Evolutionary conservation across 2,797 vertebrate species (phyloP).

Genomic region (Sandelia bainsii): DNA sequence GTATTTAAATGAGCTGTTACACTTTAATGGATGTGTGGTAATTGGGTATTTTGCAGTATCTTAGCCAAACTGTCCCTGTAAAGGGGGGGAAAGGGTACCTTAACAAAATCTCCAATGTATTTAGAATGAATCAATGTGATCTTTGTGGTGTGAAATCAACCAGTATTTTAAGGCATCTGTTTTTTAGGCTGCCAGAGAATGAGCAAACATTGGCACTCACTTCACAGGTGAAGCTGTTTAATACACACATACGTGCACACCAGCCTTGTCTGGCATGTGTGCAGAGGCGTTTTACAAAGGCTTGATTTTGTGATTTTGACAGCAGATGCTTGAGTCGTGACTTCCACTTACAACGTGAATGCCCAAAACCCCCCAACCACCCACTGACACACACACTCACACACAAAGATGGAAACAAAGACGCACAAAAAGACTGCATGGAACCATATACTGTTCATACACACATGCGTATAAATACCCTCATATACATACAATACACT

Average conservation of each 20-base stretch:
- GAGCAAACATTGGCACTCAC: slow-evolving; percentile 29
- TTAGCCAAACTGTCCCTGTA: background rate
- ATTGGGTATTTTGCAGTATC: slow-evolving; percentile 26
- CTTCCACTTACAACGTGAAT: slow-evolving; percentile 53
- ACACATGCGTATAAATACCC: slow-evolving; percentile 13
- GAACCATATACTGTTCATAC: background rate
- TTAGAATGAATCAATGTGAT: slow-evolving; percentile 19
- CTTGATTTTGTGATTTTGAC: slow-evolving; percentile 67
- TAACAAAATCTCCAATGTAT: background rate
- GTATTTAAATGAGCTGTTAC: slow-evolving; percentile 15
- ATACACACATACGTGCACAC: slow-evolving; percentile 6
- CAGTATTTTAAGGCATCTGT: slow-evolving; percentile 6
- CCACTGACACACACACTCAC: slow-evolving; percentile 16
- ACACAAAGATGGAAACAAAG: background rate
- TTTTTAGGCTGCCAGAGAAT: slow-evolving; percentile 21
- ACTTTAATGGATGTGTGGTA: slow-evolving; percentile 14
- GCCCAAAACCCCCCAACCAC: slow-evolving; percentile 36
- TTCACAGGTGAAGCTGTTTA: slow-evolving; percentile 44
- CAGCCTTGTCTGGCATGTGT: slow-evolving; percentile 27
- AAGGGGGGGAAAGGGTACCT: background rate
- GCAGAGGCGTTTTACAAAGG: slow-evolving; percentile 60
- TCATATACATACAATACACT: slow-evolving; percentile 5
- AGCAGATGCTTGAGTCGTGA: slow-evolving; percentile 72
- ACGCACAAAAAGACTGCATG: background rate
- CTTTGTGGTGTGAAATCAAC: slow-evolving; percentile 18